A percentile compares a stretch with the other conserved stretches of the same genome.
Evolutionary conservation across 2,113 vertebrate genomes (phyloP).

Genomic region (Bubalus kerabau): DNA sequence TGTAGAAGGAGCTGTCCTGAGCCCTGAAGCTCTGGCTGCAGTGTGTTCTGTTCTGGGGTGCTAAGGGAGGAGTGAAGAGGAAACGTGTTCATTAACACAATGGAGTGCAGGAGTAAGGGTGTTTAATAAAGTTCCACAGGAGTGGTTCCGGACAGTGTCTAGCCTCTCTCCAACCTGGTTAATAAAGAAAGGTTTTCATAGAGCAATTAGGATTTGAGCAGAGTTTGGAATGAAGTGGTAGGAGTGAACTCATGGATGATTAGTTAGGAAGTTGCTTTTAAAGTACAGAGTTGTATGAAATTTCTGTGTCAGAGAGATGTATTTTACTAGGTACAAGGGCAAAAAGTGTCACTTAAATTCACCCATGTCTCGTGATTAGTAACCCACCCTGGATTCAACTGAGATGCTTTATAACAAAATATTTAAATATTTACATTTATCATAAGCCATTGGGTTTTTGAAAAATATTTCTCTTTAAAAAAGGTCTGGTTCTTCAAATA

Average conservation of each 20-base stretch:
- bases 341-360: not conserved
- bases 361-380: not conserved
- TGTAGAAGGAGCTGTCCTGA: not conserved
- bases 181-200: not conserved
- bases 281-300: not conserved
- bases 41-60: not conserved
- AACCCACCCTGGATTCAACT: not conserved
- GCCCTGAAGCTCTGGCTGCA: not conserved
- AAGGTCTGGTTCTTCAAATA: not conserved
- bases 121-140: not conserved
- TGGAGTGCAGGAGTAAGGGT: not conserved
- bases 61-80: not conserved
- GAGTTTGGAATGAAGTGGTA: not conserved
- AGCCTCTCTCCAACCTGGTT: not conserved
- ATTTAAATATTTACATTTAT: not conserved
- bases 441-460: not conserved
- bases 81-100: not conserved
- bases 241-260: not conserved
- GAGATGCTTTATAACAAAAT: not conserved
- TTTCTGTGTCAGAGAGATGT: not conserved
- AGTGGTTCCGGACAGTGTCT: not conserved
- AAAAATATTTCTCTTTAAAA: not conserved
- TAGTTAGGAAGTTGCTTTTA: not conserved
- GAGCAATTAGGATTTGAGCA: not conserved
- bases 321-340: not conserved